Percentiles rank a stretch among this genome's conserved stretches.
These are phyloP conservation scores for Rhagoletis zephyria DNA, from an alignment of 1,140 invertebrate species.

Conservation along the genomic window DNA sequence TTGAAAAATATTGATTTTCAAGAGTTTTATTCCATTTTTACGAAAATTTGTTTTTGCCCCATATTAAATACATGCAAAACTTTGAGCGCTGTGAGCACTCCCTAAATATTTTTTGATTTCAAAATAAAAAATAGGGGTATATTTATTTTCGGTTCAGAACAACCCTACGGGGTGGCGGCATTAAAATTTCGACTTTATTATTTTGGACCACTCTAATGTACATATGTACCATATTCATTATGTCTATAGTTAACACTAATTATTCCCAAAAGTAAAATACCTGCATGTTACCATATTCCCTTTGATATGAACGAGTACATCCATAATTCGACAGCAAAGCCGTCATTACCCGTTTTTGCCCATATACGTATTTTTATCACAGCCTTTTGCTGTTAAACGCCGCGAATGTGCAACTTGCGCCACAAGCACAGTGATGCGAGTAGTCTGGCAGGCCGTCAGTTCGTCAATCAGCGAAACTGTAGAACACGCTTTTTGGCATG, in stretches of 20 bases:
- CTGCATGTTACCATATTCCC: neutral
- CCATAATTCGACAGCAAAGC: neutral
- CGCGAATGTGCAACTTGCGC: slow-evolving; percentile 23
- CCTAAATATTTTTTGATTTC: too few relatives aligned
- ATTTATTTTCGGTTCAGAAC: too few relatives aligned
- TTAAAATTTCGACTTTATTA: too few relatives aligned
- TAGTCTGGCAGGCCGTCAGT: slow-evolving; percentile 26
- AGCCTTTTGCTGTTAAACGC: neutral
- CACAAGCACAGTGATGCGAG: slow-evolving; percentile 1
- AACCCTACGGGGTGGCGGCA: too few relatives aligned
- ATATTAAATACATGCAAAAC: too few relatives aligned
- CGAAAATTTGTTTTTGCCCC: too few relatives aligned
- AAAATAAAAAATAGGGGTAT: too few relatives aligned
- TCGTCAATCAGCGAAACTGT: slow-evolving; percentile 44
- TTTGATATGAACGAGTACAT: too few relatives aligned
- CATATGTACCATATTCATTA: neutral
- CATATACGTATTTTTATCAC: slow-evolving; percentile 2
- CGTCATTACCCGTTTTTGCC: neutral
- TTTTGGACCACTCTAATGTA: neutral
- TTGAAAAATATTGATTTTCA: too few relatives aligned
- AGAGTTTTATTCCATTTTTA: too few relatives aligned
- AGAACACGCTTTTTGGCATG: slow-evolving; percentile 47
- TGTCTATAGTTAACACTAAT: neutral
- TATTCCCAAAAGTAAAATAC: neutral
- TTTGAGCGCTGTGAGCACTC: too few relatives aligned